Base-by-base conservation (phyloP, 2,113 vertebrate genomes). In the Podarcis cretensis region DNA sequence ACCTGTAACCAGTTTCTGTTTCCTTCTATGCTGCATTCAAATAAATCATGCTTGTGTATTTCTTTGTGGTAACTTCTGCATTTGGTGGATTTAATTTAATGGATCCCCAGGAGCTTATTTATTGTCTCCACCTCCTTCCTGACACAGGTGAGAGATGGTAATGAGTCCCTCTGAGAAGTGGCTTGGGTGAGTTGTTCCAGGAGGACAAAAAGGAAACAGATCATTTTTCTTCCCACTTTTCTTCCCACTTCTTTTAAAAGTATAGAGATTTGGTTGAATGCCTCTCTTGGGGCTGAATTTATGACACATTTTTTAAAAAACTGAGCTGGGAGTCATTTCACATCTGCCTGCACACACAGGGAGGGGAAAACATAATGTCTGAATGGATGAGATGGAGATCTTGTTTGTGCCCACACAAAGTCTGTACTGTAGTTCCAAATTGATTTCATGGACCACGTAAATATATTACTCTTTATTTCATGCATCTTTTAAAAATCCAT, bases 161-260 rank as follows among this genome's bases (percentile, higher is more conserved):
- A 92, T 93, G 94, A 96, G 94, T 85, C 32, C 80, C 5, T 78
- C 21, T 25, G 68, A 86, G 83, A 92, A 94, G 85, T 30, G 59
- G 32, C 9, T 2, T 37, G 48, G 0, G 57, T 88, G 0, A 0
- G 32, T 76, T 40, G 23, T 86, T 90, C 59, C 73, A 57, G 30
- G 32, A 86, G 78, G 59, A 86, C 59, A 86, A 86, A 85, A 81
- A 25, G 25, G 84, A 85, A 27, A 63, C 5, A 4, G 1, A 83
- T 77, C 14, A 12, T 78, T 27, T 91, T 81, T 78, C 81, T n/a
- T n/a, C n/a, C n/a, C n/a, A n/a, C n/a, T n/a, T n/a, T n/a, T n/a
- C n/a, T n/a, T n/a, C n/a, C n/a, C n/a, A n/a, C 68, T 73, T 13
- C 1, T 27, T 59, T n/a, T 25, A 12, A 54, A 54, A 54, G 6